phyloP scores from a whole-genome alignment of 2,888 invertebrate genomes.

The Ophion ventricosus region DNA sequence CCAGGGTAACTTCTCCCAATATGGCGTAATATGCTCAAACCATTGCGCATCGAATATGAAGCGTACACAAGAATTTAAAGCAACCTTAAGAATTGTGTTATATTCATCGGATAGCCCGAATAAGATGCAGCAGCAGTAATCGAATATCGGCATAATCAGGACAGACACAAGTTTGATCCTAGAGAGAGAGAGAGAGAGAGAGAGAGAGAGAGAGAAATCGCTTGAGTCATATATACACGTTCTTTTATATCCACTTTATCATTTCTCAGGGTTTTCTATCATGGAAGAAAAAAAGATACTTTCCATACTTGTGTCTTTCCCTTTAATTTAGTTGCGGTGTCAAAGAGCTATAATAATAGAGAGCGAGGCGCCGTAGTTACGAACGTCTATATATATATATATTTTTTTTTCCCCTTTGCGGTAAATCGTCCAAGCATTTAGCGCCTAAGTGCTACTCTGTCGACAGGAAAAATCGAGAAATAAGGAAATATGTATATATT shows the following conservation, averaged over 20 bases:
- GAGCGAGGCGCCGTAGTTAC: background rate
- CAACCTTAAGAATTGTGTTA: no score
- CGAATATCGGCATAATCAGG: no score
- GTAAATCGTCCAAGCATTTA: constrained; percentile 12
- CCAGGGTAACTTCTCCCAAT: no score
- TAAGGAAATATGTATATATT: background rate
- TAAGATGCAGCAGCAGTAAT: no score
- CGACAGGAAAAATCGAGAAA: background rate
- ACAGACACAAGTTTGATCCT: no score
- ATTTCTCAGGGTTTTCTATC: background rate
- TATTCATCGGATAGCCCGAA: no score
- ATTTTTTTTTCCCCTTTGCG: background rate
- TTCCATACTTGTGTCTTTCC: background rate
- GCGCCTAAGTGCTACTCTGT: constrained; percentile 7
- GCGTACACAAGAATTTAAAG: no score
- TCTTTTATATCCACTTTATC: background rate
- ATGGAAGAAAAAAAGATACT: background rate
- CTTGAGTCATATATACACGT: no score
- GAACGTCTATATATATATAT: background rate
- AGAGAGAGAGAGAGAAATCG: no score
- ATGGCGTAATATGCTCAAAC: no score
- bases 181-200: no score
- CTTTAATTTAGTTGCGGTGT: constrained; percentile 4
- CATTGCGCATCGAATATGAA: no score
- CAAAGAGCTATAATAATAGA: constrained; percentile 11